A percentile compares a stretch with the other conserved stretches of the same genome.
Conservation (phyloP, 2,113 vertebrate genomes). For the Dascyllus trimaculatus region DNA sequence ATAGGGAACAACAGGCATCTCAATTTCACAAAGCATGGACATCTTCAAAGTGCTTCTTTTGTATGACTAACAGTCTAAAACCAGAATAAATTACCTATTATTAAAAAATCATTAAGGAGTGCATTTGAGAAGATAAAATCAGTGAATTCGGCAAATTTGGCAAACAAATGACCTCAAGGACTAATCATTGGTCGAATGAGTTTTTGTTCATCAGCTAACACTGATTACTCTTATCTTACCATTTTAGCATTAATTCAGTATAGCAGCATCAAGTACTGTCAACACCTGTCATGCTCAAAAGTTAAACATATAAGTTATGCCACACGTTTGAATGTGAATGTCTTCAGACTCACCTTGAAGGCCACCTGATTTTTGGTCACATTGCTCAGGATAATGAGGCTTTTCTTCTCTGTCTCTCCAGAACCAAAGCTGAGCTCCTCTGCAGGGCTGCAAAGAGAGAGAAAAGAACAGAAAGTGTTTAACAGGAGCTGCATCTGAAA, state of each 20-base stretch:
- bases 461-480: constrained; percentile 6
- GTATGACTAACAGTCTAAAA: no score
- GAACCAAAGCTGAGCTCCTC: constrained; percentile 96
- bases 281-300: background rate
- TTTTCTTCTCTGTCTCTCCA: constrained; percentile 93
- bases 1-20: no score
- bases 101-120: background rate
- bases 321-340: background rate
- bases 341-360: constrained; percentile 90
- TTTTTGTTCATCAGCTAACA: background rate
- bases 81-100: background rate
- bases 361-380: constrained; percentile 96
- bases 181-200: background rate
- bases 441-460: constrained; percentile 88
- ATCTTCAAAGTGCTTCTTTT: no score
- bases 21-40: no score
- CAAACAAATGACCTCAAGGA: no score
- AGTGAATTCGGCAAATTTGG: background rate
- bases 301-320: background rate
- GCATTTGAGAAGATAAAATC: background rate
- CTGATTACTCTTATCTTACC: background rate
- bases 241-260: background rate
- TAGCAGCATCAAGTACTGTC: background rate
- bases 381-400: constrained; percentile 94
- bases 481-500: constrained; percentile 3